Base-by-base conservation (phyloP, 1,140 invertebrate species). In the Lepidostoma basale region DNA sequence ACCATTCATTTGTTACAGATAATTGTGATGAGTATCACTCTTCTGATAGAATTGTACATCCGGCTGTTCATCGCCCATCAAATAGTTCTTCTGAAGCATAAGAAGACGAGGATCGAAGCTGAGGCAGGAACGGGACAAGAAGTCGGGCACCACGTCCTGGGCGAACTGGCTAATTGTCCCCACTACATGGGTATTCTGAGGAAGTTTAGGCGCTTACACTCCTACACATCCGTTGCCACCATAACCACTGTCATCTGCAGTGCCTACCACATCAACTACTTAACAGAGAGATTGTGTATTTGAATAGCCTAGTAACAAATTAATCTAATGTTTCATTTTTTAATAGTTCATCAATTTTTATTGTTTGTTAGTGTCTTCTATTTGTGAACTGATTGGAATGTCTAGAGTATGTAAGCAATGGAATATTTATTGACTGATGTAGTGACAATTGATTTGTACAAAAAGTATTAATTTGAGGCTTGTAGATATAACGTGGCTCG, bases 41-140 rank as follows among this genome's bases (percentile, higher is more conserved):
- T 92, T 77, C 82, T 90, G 49, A 79, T 88, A 49, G 90, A 92
- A 73, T 77, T 91, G 6, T 74, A 87, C 62, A 88, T 90, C 54
- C 85, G 90, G 25, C 76, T 92, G 2, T 89, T 90, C 70, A 77
- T 92, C 3, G 87, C 89, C 10, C 86, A 88, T 2, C 84, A 86
- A 0, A 85, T 92, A 64, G 75, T 92, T 6, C 76, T 79, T 22
- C 80, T 90, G 36, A 91, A 92, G 67, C 83, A 85, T n/a, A 79
- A 84, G 25, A 92, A 92, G 73, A 88, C 84, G 5, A 82, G 81
- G 26, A 85, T 92, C 64, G 91, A 93, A 79, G 83, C 84, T 10
- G 85, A 87, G 0, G 88, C 88, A 1, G 90, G 89, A 18, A 84
- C 90, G 2, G 90, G 91, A 0, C 84, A 86, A 68, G 91, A 92